Percentiles rank a stretch among this genome's conserved stretches.
Evolutionary conservation across 2,888 invertebrate genomes (phyloP).

Genomic region (Galerucella calmariensis): DNA sequence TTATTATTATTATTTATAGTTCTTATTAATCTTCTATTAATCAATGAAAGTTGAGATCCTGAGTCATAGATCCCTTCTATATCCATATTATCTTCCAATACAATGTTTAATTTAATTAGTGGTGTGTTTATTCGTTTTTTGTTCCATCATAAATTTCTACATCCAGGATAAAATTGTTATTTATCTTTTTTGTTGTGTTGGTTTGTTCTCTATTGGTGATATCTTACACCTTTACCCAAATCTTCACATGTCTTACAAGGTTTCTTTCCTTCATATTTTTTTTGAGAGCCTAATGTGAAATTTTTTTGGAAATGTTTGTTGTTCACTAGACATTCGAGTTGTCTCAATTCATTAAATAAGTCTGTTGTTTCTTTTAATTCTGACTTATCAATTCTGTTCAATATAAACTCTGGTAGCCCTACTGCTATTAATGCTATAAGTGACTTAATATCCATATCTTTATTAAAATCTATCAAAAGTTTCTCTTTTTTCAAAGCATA

Average conservation of each 20-base stretch:
- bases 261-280: background rate
- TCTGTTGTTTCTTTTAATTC: background rate
- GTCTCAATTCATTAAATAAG: slow-evolving; percentile 11
- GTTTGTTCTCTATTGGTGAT: background rate
- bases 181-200: too few relatives aligned
- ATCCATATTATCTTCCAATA: too few relatives aligned
- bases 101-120: too few relatives aligned
- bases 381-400: slow-evolving; percentile 12
- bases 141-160: too few relatives aligned
- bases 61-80: too few relatives aligned
- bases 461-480: background rate
- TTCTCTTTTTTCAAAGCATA: background rate
- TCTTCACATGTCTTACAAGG: background rate
- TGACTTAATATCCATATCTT: slow-evolving; percentile 5
- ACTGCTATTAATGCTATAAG: slow-evolving; percentile 4
- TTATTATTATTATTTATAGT: too few relatives aligned
- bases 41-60: too few relatives aligned
- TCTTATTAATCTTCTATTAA: too few relatives aligned
- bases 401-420: background rate
- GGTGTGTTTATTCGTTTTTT: too few relatives aligned
- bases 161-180: too few relatives aligned
- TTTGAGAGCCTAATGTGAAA: too few relatives aligned
- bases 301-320: background rate
- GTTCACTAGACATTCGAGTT: background rate
- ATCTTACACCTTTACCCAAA: background rate